These are phyloP conservation scores for Orestias chungarensis DNA, from an alignment of 2,797 vertebrate species.

Conservation along the genomic window DNA sequence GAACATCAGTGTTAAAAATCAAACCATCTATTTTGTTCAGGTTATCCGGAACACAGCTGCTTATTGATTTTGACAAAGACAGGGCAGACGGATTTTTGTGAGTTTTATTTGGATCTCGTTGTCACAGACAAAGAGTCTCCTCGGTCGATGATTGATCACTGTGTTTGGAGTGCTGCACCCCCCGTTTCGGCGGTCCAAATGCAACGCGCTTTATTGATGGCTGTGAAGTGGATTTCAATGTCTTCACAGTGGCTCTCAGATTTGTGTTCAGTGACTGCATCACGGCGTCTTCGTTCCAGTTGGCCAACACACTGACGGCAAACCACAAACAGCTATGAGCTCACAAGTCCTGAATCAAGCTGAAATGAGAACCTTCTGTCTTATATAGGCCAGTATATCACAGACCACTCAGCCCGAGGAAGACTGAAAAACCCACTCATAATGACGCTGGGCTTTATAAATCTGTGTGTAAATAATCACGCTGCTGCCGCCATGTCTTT, in stretches of 20 bases:
- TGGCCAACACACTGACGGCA: slow-evolving; percentile 43
- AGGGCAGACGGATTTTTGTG: slow-evolving; percentile 42
- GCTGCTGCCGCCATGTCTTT: slow-evolving; percentile 11
- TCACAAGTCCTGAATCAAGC: slow-evolving; percentile 61
- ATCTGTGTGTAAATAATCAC: slow-evolving; percentile 30
- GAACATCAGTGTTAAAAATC: slow-evolving; percentile 21
- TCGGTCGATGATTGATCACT: slow-evolving; percentile 50
- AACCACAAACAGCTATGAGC: slow-evolving; percentile 49
- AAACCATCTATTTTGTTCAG: slow-evolving; percentile 25
- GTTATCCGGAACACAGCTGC: slow-evolving; percentile 22
- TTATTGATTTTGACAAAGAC: slow-evolving; percentile 49
- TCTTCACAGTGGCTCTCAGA: slow-evolving; percentile 44
- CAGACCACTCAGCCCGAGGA: slow-evolving; percentile 29
- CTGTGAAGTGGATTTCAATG: slow-evolving; percentile 56
- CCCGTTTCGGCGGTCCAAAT: slow-evolving; percentile 41
- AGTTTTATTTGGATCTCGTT: slow-evolving; percentile 51
- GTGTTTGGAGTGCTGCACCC: slow-evolving; percentile 15
- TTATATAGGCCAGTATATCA: slow-evolving; percentile 41
- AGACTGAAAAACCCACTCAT: slow-evolving; percentile 29
- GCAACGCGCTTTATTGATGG: slow-evolving; percentile 43
- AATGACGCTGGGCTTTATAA: slow-evolving; percentile 31
- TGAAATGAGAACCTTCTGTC: slow-evolving; percentile 61
- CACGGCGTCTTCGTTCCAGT: slow-evolving; percentile 55
- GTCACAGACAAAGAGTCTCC: slow-evolving; percentile 46
- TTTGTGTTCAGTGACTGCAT: slow-evolving; percentile 62